Base-by-base conservation (phyloP, 2,888 invertebrate species). In the Drosophila limbata region DNA sequence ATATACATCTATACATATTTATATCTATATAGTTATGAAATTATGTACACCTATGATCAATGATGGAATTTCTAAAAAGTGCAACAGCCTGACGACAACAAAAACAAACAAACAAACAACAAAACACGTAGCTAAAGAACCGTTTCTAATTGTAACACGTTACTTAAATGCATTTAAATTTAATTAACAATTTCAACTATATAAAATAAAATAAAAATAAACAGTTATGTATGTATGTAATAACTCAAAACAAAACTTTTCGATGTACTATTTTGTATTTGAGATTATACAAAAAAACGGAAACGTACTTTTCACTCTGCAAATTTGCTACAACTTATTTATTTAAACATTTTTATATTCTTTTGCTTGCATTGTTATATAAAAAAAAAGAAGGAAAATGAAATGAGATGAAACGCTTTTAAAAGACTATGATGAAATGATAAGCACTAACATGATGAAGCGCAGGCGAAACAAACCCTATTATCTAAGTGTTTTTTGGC, bases 161-260 rank as follows among this genome's bases (percentile, higher is more conserved):
- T 86, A 86, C 86, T 86, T 89, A 86, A 85, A 77, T 87, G 86
- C 86, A 86, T 86, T 86, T 86, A 88, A 88, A 73, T 73, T 77
- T 84, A 78, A 85, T 69, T 73, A 82, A 81, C 79, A 78, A 77
- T 69, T 61, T 73, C 48, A 69, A 65, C 57, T 61, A 65, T 70
- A 69, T 28, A 57, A 65, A 44, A 79, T 75, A 68, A 67, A 72
- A 72, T 59, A 63, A 31, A 71, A 68, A 73, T 66, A 42, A 60
- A 53, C 45, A 60, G 21, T 17, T 61, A 61, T 67, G 50, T 57
- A 72, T 73, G 61, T 78, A 67, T 57, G 35, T 57, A 69, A 75
- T 67, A 56, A 48, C 52, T 17, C 62, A 45, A 48, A 63, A 21
- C 67, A 66, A 66, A 48, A 70, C 55, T 76, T 89, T 86, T 86